A percentile compares a stretch with the other conserved stretches of the same genome.
These are phyloP conservation scores for Marasmarcha lunaedactyla DNA, from an alignment of 2,888 invertebrate species.

Conservation along the genomic window DNA sequence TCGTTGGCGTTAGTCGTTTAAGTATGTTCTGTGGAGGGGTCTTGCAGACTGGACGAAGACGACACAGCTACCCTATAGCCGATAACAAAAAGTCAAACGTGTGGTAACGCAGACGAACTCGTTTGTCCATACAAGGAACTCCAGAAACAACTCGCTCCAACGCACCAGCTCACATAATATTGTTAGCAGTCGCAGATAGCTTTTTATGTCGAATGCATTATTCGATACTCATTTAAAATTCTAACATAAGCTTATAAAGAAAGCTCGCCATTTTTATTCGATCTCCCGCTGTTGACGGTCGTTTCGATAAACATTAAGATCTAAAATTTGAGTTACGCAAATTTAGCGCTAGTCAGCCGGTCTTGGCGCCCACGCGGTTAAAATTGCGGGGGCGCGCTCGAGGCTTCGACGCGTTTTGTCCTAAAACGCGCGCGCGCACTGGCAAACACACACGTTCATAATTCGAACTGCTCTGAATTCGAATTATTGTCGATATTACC, in stretches of 20 bases:
- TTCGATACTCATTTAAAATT: slow-evolving; percentile 71
- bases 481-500: too few species aligned
- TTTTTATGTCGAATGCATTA: slow-evolving; percentile 69
- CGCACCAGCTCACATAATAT: slow-evolving; percentile 66
- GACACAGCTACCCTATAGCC: slow-evolving; percentile 51
- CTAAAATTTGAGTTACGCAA: slow-evolving; percentile 36
- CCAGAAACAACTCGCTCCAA: slow-evolving; percentile 57
- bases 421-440: slow-evolving; percentile 52
- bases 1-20: slow-evolving; percentile 26
- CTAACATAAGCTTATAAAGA: slow-evolving; percentile 67
- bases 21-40: neutral
- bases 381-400: slow-evolving; percentile 59
- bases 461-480: slow-evolving; percentile 1
- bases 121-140: slow-evolving; percentile 65
- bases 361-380: slow-evolving; percentile 53
- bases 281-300: slow-evolving; percentile 55
- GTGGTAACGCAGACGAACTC: slow-evolving; percentile 66
- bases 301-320: slow-evolving; percentile 22
- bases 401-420: slow-evolving; percentile 58
- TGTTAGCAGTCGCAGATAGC: slow-evolving; percentile 65
- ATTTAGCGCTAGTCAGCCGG: slow-evolving; percentile 39
- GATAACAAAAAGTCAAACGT: slow-evolving; percentile 64
- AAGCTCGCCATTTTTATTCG: slow-evolving; percentile 61
- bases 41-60: slow-evolving; percentile 28
- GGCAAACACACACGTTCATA: slow-evolving; percentile 45